Base-by-base conservation (phyloP, 2,797 vertebrate species). In the Amphiprion clarkii region DNA sequence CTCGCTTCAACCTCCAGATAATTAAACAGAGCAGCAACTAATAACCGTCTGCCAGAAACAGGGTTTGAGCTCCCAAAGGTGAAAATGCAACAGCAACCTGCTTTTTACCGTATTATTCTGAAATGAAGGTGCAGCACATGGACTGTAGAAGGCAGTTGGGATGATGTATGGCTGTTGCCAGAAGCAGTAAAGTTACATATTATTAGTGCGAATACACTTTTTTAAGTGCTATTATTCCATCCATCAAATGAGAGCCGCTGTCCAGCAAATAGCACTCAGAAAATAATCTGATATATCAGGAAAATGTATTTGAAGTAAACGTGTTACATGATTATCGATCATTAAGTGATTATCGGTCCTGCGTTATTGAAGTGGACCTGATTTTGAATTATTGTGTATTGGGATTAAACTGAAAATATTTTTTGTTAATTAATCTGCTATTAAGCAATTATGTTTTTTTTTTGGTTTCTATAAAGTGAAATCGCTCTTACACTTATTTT, bases 1-100 rank as follows among this genome's bases (percentile, higher is more conserved):
- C 13, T 62, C 19, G 55, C 55, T 49, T 40, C 17, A 60, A 65
- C n/a, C 27, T 62, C 4, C 27, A 31, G 25, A 70, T 62, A 57
- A 75, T 61, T 17, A 56, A 19, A n/a, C 40, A 25, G 57, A 6
- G 53, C 31, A n/a, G 44, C 27, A 16, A 52, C 48, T 68, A 42
- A 54, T 62, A 56, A 29, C 52, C 13, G 33, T 21, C 64, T 53
- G 25, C 17, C 49, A 63, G 36, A 27, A 19, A 42, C n/a, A 2
- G 5, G 8, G 11, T 36, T 19, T 51, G 44, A 29, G 13, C 59
- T 55, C 23, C 16, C 23, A 5, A 36, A 44, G 27, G 21, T 58
- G 40, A 51, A 59, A 44, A 67, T 33, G 9, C 27, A 55, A 40
- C 25, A 25, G 54, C 39, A 17, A 55, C 27, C 16, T n/a, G 17